Percentiles rank a stretch among this genome's conserved stretches.
phyloP scores from a whole-genome alignment of 2,797 vertebrate species.

The Thamnophis elegans region DNA sequence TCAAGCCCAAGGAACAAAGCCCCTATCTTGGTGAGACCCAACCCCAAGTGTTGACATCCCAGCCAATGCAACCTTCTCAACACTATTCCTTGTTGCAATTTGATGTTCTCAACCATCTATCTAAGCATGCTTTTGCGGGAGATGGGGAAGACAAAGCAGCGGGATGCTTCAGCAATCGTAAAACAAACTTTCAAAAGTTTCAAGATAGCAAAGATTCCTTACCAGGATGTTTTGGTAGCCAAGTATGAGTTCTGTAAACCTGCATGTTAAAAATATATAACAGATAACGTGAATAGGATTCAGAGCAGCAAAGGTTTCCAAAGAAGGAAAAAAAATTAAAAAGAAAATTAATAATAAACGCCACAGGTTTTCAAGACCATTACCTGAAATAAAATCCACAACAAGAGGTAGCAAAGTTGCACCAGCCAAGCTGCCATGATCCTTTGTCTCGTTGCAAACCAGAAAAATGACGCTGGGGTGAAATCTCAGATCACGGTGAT shows the following conservation, averaged over 20 bases:
- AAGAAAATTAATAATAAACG: too few relatives aligned
- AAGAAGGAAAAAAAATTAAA: neutral
- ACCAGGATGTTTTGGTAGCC: slow-evolving; percentile 72
- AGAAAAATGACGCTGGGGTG: neutral
- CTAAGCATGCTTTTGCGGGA: neutral
- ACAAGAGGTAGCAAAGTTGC: slow-evolving; percentile 31
- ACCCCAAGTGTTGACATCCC: neutral
- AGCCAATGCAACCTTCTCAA: neutral
- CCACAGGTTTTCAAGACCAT: neutral
- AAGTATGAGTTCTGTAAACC: slow-evolving; percentile 58
- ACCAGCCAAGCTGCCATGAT: slow-evolving; percentile 53
- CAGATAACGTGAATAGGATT: slow-evolving; percentile 26
- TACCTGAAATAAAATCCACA: slow-evolving; percentile 72
- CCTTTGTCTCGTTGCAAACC: neutral
- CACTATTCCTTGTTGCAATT: neutral
- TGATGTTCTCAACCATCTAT: neutral
- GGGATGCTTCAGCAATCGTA: rapidly evolving
- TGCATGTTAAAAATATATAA: slow-evolving; percentile 53
- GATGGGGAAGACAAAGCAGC: neutral
- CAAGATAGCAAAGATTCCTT: slow-evolving; percentile 28
- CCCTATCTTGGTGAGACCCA: neutral
- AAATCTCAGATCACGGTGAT: neutral
- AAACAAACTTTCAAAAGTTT: neutral
- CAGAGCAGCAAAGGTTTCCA: neutral
- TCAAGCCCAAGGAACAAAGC: neutral